Evolutionary conservation across 1,140 invertebrate genomes (phyloP), one percentile per base, ranked within the genome.

Genomic region (Dufourea novaeangliae): DNA sequence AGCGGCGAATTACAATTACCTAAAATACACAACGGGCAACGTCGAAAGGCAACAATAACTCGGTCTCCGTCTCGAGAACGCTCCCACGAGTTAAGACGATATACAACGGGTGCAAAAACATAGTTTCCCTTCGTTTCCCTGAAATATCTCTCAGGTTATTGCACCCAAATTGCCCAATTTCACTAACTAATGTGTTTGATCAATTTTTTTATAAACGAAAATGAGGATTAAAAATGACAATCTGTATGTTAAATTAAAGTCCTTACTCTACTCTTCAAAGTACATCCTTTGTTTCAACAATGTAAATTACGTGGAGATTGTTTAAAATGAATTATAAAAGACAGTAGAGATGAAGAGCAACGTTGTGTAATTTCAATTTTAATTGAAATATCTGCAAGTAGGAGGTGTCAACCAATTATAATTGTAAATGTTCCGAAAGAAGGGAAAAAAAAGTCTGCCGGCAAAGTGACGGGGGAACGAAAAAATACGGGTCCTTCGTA

Each of bases 1-100:
- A 85, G 85, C 86, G 73, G 85, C 80, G 78, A 86, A 85, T 85
- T 86, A 87, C 80, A 83, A 87, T 87, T 86, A 87, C 37, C 63
- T 77, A 83, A 86, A 76, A 79, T 83, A 86, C 78, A 83, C 70
- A 83, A 73, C 68, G 50, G 46, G 70, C 70, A 57, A 56, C 50
- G 46, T 39, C 57, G 37, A 14, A 44, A 59, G 68, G 69, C 34
- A 83, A 63, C 75, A 63, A 78, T 78, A 69, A 84, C 52, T 63
- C 57, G 44, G 32, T 62, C 32, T 52, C 71, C 0, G 22, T 5
- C 8, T 11, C 3, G 46, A 11, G 14, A 1, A 29, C 14, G 2
- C 6, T 50, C 39, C 41, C 10, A 10, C 7, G 32, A 34, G 22
- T 20, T 17, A 61, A 63, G 29, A 25, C n/a, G 17, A 20, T 14